phyloP scores from a whole-genome alignment of 2,797 vertebrate species.

The Neosalanx taihuensis region DNA sequence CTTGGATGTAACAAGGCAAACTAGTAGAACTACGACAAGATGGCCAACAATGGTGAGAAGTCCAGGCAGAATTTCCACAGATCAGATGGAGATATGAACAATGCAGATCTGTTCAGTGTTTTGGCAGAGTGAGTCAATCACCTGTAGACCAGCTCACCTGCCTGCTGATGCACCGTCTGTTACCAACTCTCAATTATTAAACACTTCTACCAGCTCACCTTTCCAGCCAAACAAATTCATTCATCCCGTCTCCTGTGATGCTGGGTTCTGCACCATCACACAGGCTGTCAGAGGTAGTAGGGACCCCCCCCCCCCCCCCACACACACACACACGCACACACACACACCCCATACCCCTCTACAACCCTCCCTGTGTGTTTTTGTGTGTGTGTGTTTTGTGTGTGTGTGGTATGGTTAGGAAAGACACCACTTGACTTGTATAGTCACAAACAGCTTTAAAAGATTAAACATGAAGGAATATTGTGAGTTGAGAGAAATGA shows the following conservation, averaged over 20 bases:
- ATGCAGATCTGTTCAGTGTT: slow-evolving; percentile 62
- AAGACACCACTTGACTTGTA: neutral
- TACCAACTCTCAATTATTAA: slow-evolving; percentile 83
- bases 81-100: slow-evolving; percentile 68
- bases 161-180: slow-evolving; percentile 76
- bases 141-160: slow-evolving; percentile 51
- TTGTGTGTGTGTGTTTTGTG: neutral
- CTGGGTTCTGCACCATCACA: slow-evolving; percentile 43
- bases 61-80: slow-evolving; percentile 56
- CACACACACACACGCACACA: no score
- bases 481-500: no score
- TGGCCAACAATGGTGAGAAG: slow-evolving; percentile 31
- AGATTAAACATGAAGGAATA: no score
- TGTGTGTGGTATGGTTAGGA: neutral
- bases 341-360: neutral
- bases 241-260: slow-evolving; percentile 52
- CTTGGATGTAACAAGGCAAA: slow-evolving; percentile 38
- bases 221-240: slow-evolving; percentile 74
- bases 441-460: no score
- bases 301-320: neutral
- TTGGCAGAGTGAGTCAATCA: slow-evolving; percentile 65
- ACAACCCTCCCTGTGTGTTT: neutral
- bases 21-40: slow-evolving; percentile 47
- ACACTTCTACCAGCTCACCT: slow-evolving; percentile 66
- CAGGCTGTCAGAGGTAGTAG: slow-evolving; percentile 14